Base-by-base conservation (phyloP, 2,888 invertebrate genomes). In the Ochropleura leucogaster region DNA sequence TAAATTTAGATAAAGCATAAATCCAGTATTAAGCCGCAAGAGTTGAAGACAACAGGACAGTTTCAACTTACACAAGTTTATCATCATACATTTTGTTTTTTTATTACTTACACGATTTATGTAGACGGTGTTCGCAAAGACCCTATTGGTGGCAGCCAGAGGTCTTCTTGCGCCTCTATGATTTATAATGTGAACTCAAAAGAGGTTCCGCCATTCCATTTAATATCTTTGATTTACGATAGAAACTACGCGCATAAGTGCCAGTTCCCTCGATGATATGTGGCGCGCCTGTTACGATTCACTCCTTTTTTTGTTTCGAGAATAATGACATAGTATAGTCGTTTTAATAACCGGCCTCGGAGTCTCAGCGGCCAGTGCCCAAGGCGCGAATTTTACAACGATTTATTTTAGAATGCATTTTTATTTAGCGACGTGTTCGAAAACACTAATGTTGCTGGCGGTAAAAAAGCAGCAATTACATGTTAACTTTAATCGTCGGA, bases 151-250 rank as follows among this genome's bases (percentile, higher is more conserved):
- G 93, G 94, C 92, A 93, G 89, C 87, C 91, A 93, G 89, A 93
- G 94, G 92, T 93, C 93, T 92, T 93, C 94, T 94, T 94, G 92
- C 93, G 94, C 93, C 93, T 93, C 89, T 88, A 90, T 96, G 96
- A 96, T 96, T 96, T 96, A 96, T 95, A 94, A 92, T 95, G 95
- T 94, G 95, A 96, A 95, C 96, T 95, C 93, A 92, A 95, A 96
- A 95, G 96, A 96, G 96, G 96, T 95, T 95, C 96, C 95, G 94
- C 95, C 95, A 94, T 95, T 93, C 94, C 93, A 94, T 96, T 96
- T 96, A 96, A 96, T 96, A 96, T 96, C 93, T 95, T 96, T 96
- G 96, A 96, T 96, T 96, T 96, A 96, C 95, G 96, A 95, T 95
- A 95, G 95, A 95, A 95, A 95, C 95, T 95, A 95, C 94, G 92